phyloP scores from a whole-genome alignment of 2,888 invertebrate genomes.

The Ashinkailepas kermadecensis region DNA sequence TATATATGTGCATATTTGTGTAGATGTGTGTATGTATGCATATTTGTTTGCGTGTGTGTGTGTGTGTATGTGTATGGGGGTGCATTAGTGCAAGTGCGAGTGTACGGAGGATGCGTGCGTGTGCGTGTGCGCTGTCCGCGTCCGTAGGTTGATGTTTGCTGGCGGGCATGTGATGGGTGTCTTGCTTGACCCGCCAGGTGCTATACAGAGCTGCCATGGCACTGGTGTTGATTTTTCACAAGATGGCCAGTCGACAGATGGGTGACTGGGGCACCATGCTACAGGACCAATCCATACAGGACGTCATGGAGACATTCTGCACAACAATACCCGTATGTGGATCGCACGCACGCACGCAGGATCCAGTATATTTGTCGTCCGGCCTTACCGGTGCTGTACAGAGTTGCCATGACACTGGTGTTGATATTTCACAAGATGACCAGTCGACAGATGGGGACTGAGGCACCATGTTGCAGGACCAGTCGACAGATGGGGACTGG shows the following conservation, averaged over 20 bases:
- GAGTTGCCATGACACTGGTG: not conserved
- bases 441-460: not conserved
- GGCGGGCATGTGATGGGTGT: not conserved
- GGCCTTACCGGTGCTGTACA: not conserved
- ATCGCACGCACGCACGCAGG: too few species aligned
- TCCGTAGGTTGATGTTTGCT: too few species aligned
- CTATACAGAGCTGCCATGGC: slow-evolving; percentile 12
- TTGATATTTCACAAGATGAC: slow-evolving; percentile 3
- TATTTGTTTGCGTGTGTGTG: too few species aligned
- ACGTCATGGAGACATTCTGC: slow-evolving; percentile 20
- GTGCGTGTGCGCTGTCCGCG: too few species aligned
- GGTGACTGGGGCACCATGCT: not conserved
- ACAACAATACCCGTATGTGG: not conserved
- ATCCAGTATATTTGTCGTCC: too few species aligned
- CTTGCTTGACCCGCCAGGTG: not conserved
- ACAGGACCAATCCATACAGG: not conserved
- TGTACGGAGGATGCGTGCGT: too few species aligned
- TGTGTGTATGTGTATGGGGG: too few species aligned
- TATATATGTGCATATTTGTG: too few species aligned
- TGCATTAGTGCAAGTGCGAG: too few species aligned
- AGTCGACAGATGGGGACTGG: not conserved
- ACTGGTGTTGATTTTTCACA: not conserved
- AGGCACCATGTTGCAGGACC: not conserved
- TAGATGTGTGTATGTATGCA: too few species aligned
- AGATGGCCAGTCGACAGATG: not conserved